Percentiles rank a stretch among this genome's conserved stretches.
Conservation (phyloP, 2,113 vertebrate species). For the Paraplagusia blochii region DNA sequence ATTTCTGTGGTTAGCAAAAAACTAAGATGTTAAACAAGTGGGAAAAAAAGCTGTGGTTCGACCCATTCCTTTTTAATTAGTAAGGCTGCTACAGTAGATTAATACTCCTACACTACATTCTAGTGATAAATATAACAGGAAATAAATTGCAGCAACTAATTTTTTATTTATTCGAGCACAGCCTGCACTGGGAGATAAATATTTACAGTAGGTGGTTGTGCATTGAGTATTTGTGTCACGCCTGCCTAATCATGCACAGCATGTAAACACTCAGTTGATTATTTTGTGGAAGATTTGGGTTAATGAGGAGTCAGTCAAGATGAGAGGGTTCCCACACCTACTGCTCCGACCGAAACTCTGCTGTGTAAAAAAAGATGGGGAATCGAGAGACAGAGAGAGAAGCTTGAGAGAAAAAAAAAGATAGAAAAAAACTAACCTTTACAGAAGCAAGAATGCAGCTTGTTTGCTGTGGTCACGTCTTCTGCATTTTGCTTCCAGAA, state of each 20-base stretch:
- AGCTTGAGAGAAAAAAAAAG: slow-evolving; percentile 32
- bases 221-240: slow-evolving; percentile 62
- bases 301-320: slow-evolving; percentile 70
- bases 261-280: slow-evolving; percentile 74
- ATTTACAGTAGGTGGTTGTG: slow-evolving; percentile 56
- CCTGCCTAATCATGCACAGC: slow-evolving; percentile 68
- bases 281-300: slow-evolving; percentile 63
- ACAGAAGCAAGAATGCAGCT: slow-evolving; percentile 76
- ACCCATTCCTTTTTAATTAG: no score
- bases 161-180: slow-evolving; percentile 34
- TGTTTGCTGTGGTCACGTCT: slow-evolving; percentile 73
- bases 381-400: slow-evolving; percentile 38
- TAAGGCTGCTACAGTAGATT: slow-evolving; percentile 3
- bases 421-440: slow-evolving; percentile 80
- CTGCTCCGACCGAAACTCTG: slow-evolving; percentile 41
- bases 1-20: no score
- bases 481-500: slow-evolving; percentile 77
- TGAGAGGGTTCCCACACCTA: slow-evolving; percentile 54
- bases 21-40: no score
- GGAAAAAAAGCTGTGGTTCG: no score
- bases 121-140: not conserved
- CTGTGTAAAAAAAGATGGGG: slow-evolving; percentile 4
- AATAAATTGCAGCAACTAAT: slow-evolving; percentile 23
- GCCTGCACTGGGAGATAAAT: slow-evolving; percentile 48
- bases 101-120: not conserved